Percentiles rank a stretch among this genome's conserved stretches.
These are phyloP conservation scores for Saguinus midas DNA, from an alignment of 2,113 vertebrate species.

Conservation along the genomic window DNA sequence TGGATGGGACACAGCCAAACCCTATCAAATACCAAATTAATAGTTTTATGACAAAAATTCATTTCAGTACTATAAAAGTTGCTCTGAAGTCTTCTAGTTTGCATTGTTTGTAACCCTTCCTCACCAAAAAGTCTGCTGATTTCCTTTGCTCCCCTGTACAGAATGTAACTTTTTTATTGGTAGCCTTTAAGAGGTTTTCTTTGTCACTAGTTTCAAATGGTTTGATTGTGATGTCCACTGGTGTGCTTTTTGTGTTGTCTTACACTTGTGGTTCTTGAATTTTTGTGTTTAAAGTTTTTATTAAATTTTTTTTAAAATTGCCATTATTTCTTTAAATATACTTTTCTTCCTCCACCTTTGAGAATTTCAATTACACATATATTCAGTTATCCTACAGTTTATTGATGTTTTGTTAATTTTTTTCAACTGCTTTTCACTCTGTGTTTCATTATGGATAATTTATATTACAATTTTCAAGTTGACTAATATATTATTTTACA, in stretches of 20 bases:
- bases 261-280: neutral
- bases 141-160: neutral
- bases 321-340: neutral
- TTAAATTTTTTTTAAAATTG: neutral
- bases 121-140: no score
- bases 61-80: neutral
- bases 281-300: neutral
- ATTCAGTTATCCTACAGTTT: neutral
- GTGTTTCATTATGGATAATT: neutral
- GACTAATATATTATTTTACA: neutral
- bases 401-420: neutral
- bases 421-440: neutral
- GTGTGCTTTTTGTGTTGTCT: neutral
- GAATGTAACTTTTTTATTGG: neutral
- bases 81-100: neutral
- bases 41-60: neutral
- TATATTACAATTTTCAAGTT: neutral
- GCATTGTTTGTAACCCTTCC: neutral
- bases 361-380: neutral
- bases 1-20: no score
- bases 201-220: neutral
- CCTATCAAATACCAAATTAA: neutral
- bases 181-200: neutral
- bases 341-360: neutral
- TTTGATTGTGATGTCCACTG: neutral